A percentile compares a stretch with the other conserved stretches of the same genome.
Conservation (phyloP, 2,888 invertebrate genomes). For the Incurvaria masculella region DNA sequence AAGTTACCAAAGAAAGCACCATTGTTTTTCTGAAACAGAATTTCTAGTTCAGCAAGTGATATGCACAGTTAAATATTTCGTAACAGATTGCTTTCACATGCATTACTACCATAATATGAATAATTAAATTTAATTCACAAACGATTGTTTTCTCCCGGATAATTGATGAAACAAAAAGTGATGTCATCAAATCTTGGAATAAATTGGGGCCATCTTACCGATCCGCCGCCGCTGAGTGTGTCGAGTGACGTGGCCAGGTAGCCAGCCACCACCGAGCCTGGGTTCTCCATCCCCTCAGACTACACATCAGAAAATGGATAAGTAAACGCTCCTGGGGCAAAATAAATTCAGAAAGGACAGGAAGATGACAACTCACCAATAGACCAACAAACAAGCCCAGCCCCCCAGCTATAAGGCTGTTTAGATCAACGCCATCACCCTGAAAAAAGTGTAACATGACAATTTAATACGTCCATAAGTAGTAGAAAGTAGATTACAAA, state of each 20-base stretch:
- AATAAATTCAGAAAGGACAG: slow-evolving; percentile 2
- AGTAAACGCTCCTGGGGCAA: slow-evolving; percentile 3
- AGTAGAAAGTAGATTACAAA: slow-evolving; percentile 5
- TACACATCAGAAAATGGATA: slow-evolving; percentile 20
- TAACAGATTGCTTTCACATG: too few species aligned
- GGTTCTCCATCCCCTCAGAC: slow-evolving; percentile 46
- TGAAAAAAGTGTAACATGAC: too few species aligned
- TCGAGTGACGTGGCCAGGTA: slow-evolving; percentile 44
- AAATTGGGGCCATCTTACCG: too few species aligned
- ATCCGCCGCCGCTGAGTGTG: slow-evolving; percentile 46
- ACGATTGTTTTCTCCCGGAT: too few species aligned
- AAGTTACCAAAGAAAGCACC: slow-evolving; percentile 47
- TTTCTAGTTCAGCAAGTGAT: too few species aligned
- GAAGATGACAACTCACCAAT: slow-evolving; percentile 29
- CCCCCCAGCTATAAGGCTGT: slow-evolving; percentile 39
- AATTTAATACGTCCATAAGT: too few species aligned
- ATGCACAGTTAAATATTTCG: too few species aligned
- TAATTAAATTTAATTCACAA: too few species aligned
- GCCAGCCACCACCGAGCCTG: slow-evolving; percentile 40
- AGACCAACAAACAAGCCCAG: slow-evolving; percentile 45
- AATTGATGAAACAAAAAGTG: too few species aligned
- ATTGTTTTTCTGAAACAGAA: slow-evolving; percentile 46
- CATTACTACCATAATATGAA: too few species aligned
- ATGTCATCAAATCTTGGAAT: too few species aligned
- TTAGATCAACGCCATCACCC: slow-evolving; percentile 49